Evolutionary conservation across 2,113 vertebrate species (phyloP).

Genomic region (Eclectus roratus): DNA sequence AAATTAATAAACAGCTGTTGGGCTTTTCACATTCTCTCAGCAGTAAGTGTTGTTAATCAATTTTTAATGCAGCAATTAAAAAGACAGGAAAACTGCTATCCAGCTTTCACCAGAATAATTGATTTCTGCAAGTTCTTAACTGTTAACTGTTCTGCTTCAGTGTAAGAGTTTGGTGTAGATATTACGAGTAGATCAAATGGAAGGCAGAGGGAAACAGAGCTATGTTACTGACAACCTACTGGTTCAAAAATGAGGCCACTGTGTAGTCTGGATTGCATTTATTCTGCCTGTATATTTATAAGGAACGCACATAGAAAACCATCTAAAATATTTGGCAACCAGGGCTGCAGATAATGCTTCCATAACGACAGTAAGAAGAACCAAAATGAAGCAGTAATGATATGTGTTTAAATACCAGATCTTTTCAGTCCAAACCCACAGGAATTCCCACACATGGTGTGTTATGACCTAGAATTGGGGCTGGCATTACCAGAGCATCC

Average conservation of each 20-base stretch:
- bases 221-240: neutral
- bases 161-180: neutral
- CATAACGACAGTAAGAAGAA: neutral
- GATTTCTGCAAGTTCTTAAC: conserved; percentile 32
- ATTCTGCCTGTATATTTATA: neutral
- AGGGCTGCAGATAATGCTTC: neutral
- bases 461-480: neutral
- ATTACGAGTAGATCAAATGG: neutral
- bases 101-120: conserved; percentile 45
- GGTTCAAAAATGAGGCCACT: neutral
- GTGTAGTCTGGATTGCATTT: neutral
- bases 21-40: conserved; percentile 35
- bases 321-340: neutral
- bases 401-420: neutral
- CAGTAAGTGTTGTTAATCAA: conserved; percentile 62
- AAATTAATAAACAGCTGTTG: conserved; percentile 58
- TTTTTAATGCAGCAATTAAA: conserved; percentile 60
- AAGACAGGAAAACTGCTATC: neutral
- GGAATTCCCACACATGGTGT: neutral
- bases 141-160: neutral
- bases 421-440: neutral
- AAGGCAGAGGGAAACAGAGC: neutral
- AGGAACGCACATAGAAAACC: neutral
- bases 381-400: neutral
- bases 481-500: neutral